Conservation (phyloP, 1,140 invertebrate species). For the Drosophila auraria region DNA sequence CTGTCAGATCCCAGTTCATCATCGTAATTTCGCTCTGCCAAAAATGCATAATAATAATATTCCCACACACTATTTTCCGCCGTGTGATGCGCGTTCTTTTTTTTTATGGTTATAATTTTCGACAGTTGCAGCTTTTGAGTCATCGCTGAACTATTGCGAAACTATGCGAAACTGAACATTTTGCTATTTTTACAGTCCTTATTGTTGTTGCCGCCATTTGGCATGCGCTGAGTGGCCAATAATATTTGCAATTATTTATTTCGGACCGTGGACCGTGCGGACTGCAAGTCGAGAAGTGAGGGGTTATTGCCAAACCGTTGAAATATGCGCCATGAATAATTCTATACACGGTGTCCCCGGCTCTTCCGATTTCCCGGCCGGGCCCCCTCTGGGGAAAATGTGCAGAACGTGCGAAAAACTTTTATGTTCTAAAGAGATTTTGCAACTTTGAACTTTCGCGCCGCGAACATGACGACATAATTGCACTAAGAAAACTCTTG, state of each 20-base stretch:
- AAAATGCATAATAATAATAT: conserved; percentile 21
- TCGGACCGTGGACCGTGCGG: conserved; percentile 18
- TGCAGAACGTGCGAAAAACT: conserved; percentile 78
- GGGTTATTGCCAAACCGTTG: conserved; percentile 62
- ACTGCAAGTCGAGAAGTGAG: conserved; percentile 34
- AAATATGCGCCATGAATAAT: conserved; percentile 75
- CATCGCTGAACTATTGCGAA: conserved; percentile 80
- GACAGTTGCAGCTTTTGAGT: conserved; percentile 62
- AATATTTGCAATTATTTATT: conserved; percentile 83
- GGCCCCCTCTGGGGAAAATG: conserved; percentile 24
- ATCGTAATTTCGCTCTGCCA: conserved; percentile 8
- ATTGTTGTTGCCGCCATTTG: conserved; percentile 51
- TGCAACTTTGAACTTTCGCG: conserved; percentile 79
- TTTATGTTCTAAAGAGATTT: conserved; percentile 73
- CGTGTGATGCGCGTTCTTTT: conserved; percentile 14
- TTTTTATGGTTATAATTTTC: conserved; percentile 74
- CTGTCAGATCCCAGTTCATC: conserved; percentile 33
- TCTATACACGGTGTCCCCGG: conserved; percentile 25
- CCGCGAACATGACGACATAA: conserved; percentile 65
- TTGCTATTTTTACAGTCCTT: conserved; percentile 55
- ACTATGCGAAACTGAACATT: conserved; percentile 68
- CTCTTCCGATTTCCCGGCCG: not conserved
- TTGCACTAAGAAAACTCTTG: conserved; percentile 49
- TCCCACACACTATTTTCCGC: conserved; percentile 2
- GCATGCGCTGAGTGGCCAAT: conserved; percentile 80